phyloP scores from a whole-genome alignment of 2,797 vertebrate genomes.

The Esox masquinongy region DNA sequence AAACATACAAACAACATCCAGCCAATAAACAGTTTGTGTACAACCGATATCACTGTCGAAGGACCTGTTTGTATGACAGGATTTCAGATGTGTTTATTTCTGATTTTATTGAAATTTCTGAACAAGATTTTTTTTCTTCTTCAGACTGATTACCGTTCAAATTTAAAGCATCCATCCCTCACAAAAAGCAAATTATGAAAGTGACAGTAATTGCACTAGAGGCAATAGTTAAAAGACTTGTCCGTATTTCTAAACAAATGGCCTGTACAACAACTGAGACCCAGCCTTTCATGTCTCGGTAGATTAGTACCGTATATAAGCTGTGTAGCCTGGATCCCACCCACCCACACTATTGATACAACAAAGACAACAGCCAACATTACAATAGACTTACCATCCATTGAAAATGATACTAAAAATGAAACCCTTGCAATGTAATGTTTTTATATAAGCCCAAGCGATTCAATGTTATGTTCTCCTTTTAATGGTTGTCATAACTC shows the following conservation, averaged over 20 bases:
- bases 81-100: constrained; percentile 7
- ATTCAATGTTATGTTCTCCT: background rate
- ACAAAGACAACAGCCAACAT: constrained; percentile 23
- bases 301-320: background rate
- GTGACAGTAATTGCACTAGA: background rate
- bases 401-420: background rate
- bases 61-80: constrained; percentile 4
- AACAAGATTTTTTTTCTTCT: background rate
- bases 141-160: background rate
- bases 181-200: background rate
- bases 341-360: constrained; percentile 3
- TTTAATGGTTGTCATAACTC: background rate
- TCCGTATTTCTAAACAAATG: constrained; percentile 27
- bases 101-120: constrained; percentile 1
- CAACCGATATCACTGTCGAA: constrained; percentile 10
- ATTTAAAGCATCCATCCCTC: constrained; percentile 16
- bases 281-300: constrained; percentile 7
- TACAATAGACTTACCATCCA: background rate
- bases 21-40: background rate
- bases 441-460: background rate
- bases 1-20: constrained; percentile 2
- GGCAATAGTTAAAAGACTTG: constrained; percentile 6
- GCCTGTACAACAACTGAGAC: constrained; percentile 21
- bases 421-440: background rate
- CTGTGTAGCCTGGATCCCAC: background rate